A percentile compares a stretch with the other conserved stretches of the same genome.
phyloP scores from a whole-genome alignment of 64 coral and sea anemone species.

The Stylophora pistillata region DNA sequence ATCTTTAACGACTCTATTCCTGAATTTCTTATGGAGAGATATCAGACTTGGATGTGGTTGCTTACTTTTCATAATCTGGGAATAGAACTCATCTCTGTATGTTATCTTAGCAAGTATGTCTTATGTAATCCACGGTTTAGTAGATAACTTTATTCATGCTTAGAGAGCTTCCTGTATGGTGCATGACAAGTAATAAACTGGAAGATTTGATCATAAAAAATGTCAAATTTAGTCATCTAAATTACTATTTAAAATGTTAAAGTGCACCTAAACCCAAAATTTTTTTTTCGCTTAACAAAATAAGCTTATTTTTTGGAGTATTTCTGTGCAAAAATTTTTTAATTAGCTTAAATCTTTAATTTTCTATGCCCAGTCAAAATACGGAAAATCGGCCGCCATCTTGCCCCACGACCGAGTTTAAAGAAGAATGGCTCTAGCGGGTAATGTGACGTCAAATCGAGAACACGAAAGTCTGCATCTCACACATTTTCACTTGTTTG shows the following conservation, averaged over 20 bases:
- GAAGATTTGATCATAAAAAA: slow-evolving; percentile 25
- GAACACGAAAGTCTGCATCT: no score
- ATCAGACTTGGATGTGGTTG: slow-evolving; percentile 9
- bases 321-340: no score
- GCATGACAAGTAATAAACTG: slow-evolving; percentile 25
- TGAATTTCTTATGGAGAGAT: slow-evolving; percentile 36
- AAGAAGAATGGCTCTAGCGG: no score
- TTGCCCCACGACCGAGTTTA: no score
- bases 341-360: no score
- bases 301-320: no score
- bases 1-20: slow-evolving; percentile 45
- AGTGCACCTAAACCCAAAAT: no score
- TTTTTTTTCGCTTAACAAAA: no score
- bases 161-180: slow-evolving; percentile 50
- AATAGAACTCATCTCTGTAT: slow-evolving; percentile 49
- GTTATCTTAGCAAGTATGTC: slow-evolving; percentile 45
- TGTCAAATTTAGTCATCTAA: slow-evolving; percentile 47
- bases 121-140: slow-evolving; percentile 48
- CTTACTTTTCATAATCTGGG: slow-evolving; percentile 26
- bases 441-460: no score
- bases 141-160: slow-evolving; percentile 38
- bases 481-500: no score
- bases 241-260: background rate
- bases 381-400: no score
- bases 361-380: no score